Evolutionary conservation across 1,140 invertebrate genomes (phyloP), one percentile per base, ranked within the genome.

Genomic region (Cotesia chilonis): DNA sequence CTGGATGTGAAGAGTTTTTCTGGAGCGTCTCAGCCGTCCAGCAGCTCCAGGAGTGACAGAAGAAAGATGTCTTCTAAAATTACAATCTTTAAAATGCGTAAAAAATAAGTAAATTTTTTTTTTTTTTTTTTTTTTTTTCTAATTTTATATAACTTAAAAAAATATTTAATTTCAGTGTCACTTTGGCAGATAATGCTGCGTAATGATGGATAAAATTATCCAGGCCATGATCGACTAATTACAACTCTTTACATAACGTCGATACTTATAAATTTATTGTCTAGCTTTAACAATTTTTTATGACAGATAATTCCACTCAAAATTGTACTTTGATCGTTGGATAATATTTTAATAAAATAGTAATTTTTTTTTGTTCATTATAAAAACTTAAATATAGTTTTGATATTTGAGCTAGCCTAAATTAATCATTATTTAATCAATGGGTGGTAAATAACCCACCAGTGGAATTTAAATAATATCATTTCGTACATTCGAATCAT

Each of bases 161-260:
- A 55, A 55, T 4, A 55, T n/a, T 55, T 4, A 55, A 17, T 55
- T 55, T 55, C 5, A 6, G 54, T 55, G 54, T 55, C 54, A 55
- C 17, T 55, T 55, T 55, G 1, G 41, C 5, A 14, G 12, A 55
- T 55, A 55, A 55, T 55, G 12, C 17, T 14, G n/a, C 12, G 54
- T 55, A 55, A 55, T 55, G 54, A 55, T 55, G 17, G 54, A 55
- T 17, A 55, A 55, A 55, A 55, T 55, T 14, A 55, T 55, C 17
- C 5, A n/a, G 1, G 12, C 47, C 47, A 55, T 17, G 12, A 9
- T 55, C 54, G 54, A 55, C 54, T 55, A 55, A 55, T 55, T 55
- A 55, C 5, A 9, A 10, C 41, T 47, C 10, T 47, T 47, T 47
- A 47, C 41, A 47, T 47, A 47, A 47, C 41, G 41, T 47, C 3